Evolutionary conservation across 2,113 vertebrate species (phyloP).

Genomic region (Dasypus novemcinctus): DNA sequence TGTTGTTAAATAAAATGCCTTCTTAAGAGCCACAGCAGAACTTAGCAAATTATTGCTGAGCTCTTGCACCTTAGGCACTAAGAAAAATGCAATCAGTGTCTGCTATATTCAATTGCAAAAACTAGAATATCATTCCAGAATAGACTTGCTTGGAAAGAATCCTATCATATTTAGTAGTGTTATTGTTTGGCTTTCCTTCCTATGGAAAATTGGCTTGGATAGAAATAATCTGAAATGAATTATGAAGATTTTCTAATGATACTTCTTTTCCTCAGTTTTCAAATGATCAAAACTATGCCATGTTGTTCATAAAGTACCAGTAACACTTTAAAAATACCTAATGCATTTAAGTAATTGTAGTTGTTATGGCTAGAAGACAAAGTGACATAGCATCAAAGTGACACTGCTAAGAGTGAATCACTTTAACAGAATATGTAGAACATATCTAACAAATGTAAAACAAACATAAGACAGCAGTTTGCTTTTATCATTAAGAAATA

Average conservation of each 20-base stretch:
- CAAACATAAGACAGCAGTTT: not conserved
- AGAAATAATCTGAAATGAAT: constrained; percentile 25
- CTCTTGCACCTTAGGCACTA: not conserved
- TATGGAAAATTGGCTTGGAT: not conserved
- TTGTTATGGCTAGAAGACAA: not conserved
- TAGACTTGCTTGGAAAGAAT: constrained; percentile 52
- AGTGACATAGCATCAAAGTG: not conserved
- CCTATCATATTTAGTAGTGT: constrained; percentile 8
- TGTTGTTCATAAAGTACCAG: not conserved
- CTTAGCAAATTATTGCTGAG: constrained; percentile 47
- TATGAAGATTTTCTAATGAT: not conserved
- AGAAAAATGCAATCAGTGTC: constrained; percentile 53
- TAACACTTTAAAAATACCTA: not conserved
- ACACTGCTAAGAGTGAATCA: not conserved
- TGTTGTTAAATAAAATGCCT: constrained; percentile 60
- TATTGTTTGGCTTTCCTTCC: constrained; percentile 40
- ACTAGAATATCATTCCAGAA: constrained; percentile 38
- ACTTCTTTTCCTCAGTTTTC: not conserved
- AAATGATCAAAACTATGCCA: not conserved
- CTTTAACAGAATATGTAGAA: not conserved
- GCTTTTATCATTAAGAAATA: not conserved
- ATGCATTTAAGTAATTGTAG: not conserved
- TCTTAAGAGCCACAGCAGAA: constrained; percentile 37
- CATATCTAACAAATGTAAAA: not conserved
- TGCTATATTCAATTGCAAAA: constrained; percentile 28